Percentiles rank a stretch among this genome's conserved stretches.
Conservation (phyloP, 2,888 invertebrate species). For the Brenthis ino region DNA sequence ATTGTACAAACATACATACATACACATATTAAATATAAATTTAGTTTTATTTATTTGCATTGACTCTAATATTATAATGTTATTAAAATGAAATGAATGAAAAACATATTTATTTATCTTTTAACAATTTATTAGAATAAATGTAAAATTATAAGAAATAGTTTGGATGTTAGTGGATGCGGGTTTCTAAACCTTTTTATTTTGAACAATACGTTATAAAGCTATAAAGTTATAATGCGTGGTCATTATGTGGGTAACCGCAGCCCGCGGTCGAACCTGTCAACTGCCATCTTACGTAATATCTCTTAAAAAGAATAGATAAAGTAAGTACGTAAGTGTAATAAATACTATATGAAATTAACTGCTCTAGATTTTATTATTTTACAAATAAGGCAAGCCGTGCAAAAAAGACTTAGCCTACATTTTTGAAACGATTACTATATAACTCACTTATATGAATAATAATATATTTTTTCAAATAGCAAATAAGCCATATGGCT, state of each 20-base stretch:
- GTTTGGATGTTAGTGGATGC: not conserved
- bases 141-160: not conserved
- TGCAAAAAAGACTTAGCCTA: no score
- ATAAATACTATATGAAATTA: no score
- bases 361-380: no score
- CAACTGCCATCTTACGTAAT: not conserved
- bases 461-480: no score
- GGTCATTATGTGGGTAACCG: constrained; percentile 17
- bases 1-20: not conserved
- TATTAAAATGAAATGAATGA: no score
- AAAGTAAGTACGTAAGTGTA: no score
- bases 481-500: no score
- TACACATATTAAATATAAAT: not conserved
- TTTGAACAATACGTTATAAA: constrained; percentile 13
- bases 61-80: not conserved
- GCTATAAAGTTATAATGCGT: constrained; percentile 1
- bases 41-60: not conserved
- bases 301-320: not conserved
- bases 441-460: no score
- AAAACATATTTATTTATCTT: no score
- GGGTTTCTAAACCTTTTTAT: not conserved
- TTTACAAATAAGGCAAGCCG: no score
- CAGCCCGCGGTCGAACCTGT: not conserved
- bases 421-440: not conserved
- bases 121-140: no score